Percentiles rank a stretch among this genome's conserved stretches.
Evolutionary conservation across 2,888 invertebrate genomes (phyloP).

Genomic region (Diploptera punctata): DNA sequence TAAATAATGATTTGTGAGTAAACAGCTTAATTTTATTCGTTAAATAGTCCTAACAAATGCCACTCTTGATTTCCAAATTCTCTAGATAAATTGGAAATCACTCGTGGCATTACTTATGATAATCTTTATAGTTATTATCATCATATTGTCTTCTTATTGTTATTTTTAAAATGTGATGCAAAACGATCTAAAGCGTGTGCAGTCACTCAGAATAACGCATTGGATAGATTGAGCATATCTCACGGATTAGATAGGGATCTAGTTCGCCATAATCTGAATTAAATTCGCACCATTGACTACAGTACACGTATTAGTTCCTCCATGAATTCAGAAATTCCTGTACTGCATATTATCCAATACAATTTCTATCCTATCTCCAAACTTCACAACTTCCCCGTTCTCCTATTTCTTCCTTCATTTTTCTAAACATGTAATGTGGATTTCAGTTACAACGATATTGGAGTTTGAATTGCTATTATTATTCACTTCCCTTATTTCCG

Average conservation of each 20-base stretch:
- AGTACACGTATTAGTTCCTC: conserved; percentile 11
- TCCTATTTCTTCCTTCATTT: background rate
- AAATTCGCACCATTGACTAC: conserved; percentile 26
- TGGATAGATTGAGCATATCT: conserved; percentile 7
- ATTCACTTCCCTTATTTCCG: background rate
- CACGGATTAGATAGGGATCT: background rate
- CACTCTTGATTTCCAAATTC: too few relatives aligned
- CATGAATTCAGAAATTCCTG: conserved; percentile 20
- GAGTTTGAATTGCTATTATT: conserved; percentile 13
- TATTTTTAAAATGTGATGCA: too few relatives aligned
- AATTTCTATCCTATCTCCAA: background rate
- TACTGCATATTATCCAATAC: conserved; percentile 13
- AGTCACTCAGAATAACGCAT: too few relatives aligned
- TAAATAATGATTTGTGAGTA: too few relatives aligned
- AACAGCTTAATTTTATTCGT: too few relatives aligned
- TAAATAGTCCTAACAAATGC: too few relatives aligned
- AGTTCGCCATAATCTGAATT: conserved; percentile 9
- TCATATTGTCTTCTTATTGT: too few relatives aligned
- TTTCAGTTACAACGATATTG: background rate
- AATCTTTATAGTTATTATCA: too few relatives aligned
- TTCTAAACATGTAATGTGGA: background rate
- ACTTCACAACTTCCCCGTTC: background rate
- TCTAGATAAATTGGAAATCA: too few relatives aligned
- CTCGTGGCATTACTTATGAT: too few relatives aligned
- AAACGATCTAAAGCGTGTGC: too few relatives aligned